Evolutionary conservation across 2,113 vertebrate species (phyloP).

Genomic region (Dipodomys merriami): DNA sequence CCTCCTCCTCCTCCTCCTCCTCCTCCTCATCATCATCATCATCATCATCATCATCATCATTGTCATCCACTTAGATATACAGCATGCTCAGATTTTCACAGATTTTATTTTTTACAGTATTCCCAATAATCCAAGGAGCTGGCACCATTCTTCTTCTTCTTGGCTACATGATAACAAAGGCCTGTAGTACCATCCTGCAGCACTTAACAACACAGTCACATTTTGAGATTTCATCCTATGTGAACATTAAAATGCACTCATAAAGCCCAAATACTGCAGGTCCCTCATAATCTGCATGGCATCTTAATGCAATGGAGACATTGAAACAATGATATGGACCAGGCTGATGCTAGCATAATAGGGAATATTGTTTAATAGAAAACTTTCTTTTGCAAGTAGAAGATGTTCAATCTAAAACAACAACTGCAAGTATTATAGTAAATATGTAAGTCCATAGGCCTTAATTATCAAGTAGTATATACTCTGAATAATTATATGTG

Average conservation of each 20-base stretch:
- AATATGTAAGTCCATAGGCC: neutral
- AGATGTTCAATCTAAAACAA: neutral
- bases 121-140: neutral
- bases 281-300: neutral
- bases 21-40: no score
- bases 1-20: no score
- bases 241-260: no score
- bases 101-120: neutral
- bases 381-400: neutral
- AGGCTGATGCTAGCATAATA: neutral
- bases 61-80: no score
- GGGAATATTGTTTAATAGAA: neutral
- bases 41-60: no score
- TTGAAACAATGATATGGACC: neutral
- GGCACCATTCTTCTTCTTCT: neutral
- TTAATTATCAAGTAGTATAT: neutral
- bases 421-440: neutral
- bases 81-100: neutral
- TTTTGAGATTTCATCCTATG: neutral
- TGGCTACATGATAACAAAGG: neutral
- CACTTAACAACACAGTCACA: neutral
- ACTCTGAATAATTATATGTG: neutral
- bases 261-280: fast-evolving
- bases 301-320: neutral
- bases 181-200: neutral